Percentiles rank a stretch among this genome's conserved stretches.
Conservation (phyloP, 2,797 vertebrate species). For the Buphagus erythrorhynchus region DNA sequence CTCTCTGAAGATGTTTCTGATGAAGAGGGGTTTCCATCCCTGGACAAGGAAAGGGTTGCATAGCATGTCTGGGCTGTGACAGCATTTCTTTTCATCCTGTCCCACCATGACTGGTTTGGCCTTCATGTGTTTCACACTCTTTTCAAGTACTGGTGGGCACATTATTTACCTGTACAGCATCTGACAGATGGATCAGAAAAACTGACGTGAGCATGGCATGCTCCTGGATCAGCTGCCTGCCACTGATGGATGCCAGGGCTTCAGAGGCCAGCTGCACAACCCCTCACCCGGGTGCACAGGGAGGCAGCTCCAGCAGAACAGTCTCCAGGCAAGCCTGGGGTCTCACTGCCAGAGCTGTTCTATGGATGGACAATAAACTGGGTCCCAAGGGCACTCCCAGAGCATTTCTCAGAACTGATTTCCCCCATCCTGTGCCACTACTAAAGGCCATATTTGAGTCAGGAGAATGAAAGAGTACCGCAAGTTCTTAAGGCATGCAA, state of each 20-base stretch:
- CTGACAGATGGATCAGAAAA: background rate
- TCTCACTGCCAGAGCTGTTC: background rate
- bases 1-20: background rate
- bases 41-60: background rate
- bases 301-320: background rate
- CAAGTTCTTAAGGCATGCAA: background rate
- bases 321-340: background rate
- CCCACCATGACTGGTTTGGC: background rate
- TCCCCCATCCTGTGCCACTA: background rate
- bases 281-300: background rate
- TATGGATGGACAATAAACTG: fast-evolving
- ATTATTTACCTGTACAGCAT: background rate
- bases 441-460: background rate
- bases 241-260: fast-evolving
- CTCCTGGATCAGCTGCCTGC: background rate
- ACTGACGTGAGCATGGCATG: background rate
- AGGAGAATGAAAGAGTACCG: fast-evolving
- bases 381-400: background rate
- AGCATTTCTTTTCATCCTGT: background rate
- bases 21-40: background rate
- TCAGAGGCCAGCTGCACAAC: background rate
- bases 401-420: background rate
- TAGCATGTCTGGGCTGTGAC: too few species aligned
- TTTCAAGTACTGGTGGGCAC: background rate
- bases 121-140: fast-evolving